These are phyloP conservation scores for Grallaria varia DNA, from an alignment of 2,113 vertebrate species.

Conservation along the genomic window DNA sequence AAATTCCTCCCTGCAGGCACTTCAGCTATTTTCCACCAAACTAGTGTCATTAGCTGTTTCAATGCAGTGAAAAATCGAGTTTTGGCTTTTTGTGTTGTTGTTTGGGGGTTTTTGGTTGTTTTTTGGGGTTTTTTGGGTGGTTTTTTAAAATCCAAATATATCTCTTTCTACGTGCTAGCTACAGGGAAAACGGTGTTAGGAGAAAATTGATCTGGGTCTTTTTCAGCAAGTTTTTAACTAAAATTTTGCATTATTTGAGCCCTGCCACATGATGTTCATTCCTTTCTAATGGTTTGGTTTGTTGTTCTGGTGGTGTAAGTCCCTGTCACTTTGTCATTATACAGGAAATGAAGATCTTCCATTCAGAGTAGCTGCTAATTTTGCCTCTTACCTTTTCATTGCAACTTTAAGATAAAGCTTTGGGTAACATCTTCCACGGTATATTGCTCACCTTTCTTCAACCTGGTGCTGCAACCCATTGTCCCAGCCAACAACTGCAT, in stretches of 20 bases:
- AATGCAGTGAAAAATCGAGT: not conserved
- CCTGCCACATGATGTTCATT: not conserved
- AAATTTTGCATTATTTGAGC: not conserved
- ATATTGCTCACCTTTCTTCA: not conserved
- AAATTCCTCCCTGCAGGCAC: not conserved
- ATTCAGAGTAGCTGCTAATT: not conserved
- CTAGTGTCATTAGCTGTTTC: not conserved
- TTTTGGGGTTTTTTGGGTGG: not conserved
- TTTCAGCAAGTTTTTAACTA: not conserved
- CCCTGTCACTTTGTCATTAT: not conserved
- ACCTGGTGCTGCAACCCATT: not conserved
- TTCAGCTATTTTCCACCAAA: not conserved
- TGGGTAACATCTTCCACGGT: not conserved
- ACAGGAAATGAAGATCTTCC: not conserved
- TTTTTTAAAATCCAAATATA: not conserved
- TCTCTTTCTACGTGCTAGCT: not conserved
- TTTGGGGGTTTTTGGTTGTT: not conserved
- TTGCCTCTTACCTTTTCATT: not conserved
- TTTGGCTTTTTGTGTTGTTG: not conserved
- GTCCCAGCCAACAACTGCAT: not conserved
- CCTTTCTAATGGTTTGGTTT: not conserved
- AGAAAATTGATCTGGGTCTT: not conserved
- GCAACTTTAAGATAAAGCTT: not conserved
- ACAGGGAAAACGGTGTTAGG: not conserved
- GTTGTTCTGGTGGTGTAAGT: not conserved